Evolutionary conservation across 35 echinoderm and acorn worm species (phyloP).

Genomic region (Stichopus chloronotus): DNA sequence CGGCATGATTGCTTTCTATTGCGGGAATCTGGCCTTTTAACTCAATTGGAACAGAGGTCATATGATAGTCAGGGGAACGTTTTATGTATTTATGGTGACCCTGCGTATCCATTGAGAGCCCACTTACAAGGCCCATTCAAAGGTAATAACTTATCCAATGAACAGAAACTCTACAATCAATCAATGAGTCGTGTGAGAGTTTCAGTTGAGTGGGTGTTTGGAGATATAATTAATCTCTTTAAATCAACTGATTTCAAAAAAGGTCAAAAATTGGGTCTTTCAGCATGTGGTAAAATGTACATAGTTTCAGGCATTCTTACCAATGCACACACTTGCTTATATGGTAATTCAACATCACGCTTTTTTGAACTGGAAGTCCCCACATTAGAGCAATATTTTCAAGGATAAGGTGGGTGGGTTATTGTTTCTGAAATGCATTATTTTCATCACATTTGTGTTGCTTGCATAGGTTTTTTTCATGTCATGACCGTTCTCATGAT

Average conservation of each 20-base stretch:
- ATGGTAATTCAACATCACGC: conserved; percentile 24
- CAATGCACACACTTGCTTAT: conserved; percentile 27
- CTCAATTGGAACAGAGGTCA: conserved; percentile 38
- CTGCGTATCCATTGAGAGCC: conserved; percentile 64
- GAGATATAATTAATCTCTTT: conserved; percentile 62
- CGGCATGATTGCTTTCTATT: conserved; percentile 68
- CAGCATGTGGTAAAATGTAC: conserved; percentile 39
- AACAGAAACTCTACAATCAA: conserved; percentile 56
- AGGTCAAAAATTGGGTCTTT: neutral
- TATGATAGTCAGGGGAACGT: conserved; percentile 47
- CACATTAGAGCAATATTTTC: conserved; percentile 1
- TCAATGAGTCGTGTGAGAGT: neutral
- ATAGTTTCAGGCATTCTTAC: conserved; percentile 15
- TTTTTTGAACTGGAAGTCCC: neutral
- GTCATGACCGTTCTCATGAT: no score
- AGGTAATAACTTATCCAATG: conserved; percentile 34
- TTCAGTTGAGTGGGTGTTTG: conserved; percentile 67
- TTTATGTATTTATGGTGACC: conserved; percentile 80
- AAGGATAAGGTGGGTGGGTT: neutral
- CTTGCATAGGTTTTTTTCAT: no score
- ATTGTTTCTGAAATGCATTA: no score
- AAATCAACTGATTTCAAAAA: neutral
- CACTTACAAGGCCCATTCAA: conserved; percentile 69
- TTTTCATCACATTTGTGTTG: no score
- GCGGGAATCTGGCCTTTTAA: conserved; percentile 58